These are phyloP conservation scores for Lutjanus argentimaculatus DNA, from an alignment of 2,797 vertebrate genomes.

Conservation along the genomic window DNA sequence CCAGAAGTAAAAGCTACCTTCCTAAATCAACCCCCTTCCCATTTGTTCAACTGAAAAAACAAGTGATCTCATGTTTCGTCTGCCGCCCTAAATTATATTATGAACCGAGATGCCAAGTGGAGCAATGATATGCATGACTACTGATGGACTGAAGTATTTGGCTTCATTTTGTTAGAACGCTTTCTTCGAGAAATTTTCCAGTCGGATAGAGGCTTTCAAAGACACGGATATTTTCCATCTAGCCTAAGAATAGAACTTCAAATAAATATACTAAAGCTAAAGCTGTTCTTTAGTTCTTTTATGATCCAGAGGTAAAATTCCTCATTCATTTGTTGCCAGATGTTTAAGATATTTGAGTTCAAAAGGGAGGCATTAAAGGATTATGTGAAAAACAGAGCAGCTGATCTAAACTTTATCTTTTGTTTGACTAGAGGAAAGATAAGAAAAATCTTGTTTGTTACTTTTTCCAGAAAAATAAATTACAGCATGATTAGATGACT, in stretches of 20 bases:
- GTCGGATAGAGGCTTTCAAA: conserved; percentile 71
- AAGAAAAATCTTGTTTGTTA: conserved; percentile 4
- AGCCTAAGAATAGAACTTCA: conserved; percentile 75
- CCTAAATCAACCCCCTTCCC: conserved; percentile 62
- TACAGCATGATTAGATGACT: conserved; percentile 29
- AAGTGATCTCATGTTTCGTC: conserved; percentile 74
- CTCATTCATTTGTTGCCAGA: conserved; percentile 46
- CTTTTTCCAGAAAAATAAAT: conserved; percentile 43
- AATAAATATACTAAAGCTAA: conserved; percentile 61
- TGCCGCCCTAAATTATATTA: conserved; percentile 57
- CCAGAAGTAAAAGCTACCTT: conserved; percentile 39
- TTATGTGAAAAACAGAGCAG: conserved; percentile 43
- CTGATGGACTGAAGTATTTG: conserved; percentile 68
- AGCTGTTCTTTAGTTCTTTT: conserved; percentile 45
- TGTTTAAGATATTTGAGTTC: conserved; percentile 55
- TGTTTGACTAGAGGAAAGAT: conserved; percentile 34
- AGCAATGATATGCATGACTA: conserved; percentile 78
- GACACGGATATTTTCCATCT: conserved; percentile 72
- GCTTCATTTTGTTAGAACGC: conserved; percentile 64
- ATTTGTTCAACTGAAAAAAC: conserved; percentile 72
- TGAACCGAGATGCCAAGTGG: conserved; percentile 67
- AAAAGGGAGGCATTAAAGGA: conserved; percentile 51
- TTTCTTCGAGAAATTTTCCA: conserved; percentile 68
- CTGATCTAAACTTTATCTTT: conserved; percentile 30
- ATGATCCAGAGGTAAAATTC: conserved; percentile 49